Evolutionary conservation across 2,797 vertebrate species (phyloP).

Genomic region (Lophotriccus pileatus): DNA sequence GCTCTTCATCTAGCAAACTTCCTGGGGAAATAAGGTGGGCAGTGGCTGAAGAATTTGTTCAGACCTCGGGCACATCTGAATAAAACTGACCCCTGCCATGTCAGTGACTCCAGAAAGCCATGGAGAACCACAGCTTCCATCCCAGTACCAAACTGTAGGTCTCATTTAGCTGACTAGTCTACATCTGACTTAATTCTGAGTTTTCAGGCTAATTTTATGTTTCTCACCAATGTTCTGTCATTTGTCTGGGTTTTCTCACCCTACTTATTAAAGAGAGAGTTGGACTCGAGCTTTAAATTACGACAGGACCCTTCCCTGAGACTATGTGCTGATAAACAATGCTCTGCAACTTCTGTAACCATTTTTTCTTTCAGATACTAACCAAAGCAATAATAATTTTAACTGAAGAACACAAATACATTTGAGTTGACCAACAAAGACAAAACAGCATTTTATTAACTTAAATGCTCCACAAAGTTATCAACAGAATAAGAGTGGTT

Average conservation of each 20-base stretch:
- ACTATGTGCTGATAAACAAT: not conserved
- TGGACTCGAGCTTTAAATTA: not conserved
- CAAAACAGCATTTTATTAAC: not conserved
- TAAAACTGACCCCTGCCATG: fast-evolving
- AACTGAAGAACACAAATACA: not conserved
- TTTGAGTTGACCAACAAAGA: conserved; percentile 10
- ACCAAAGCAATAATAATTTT: not conserved
- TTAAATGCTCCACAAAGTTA: not conserved
- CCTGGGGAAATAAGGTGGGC: not conserved
- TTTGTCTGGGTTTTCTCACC: not conserved
- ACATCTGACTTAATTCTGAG: not conserved
- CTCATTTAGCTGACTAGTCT: not conserved
- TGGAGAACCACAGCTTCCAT: not conserved
- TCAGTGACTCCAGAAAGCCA: not conserved
- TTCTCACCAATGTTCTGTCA: not conserved
- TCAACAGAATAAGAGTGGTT: not conserved
- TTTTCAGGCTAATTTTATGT: not conserved
- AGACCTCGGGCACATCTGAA: not conserved
- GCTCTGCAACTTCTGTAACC: not conserved
- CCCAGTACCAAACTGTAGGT: not conserved
- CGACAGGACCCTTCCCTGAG: not conserved
- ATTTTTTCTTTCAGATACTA: not conserved
- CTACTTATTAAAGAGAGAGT: not conserved
- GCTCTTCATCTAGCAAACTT: not conserved
- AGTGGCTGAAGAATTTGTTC: not conserved